Conservation (phyloP, 2,113 vertebrate species). For the Psilopogon haemacephalus region DNA sequence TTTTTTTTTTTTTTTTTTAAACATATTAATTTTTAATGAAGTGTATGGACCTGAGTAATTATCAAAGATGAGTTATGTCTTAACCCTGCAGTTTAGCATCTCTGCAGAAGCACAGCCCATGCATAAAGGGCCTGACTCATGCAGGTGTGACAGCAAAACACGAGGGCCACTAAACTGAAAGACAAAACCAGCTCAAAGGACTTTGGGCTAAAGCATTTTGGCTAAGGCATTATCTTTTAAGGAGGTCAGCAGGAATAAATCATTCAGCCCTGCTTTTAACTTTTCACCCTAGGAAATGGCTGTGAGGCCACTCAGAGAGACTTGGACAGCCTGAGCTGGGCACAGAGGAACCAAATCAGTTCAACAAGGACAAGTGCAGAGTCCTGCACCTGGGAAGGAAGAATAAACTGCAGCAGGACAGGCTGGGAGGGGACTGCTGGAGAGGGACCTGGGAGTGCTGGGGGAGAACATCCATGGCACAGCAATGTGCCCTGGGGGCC, state of each 20-base stretch:
- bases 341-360: too few species aligned
- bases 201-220: not conserved
- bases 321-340: too few species aligned
- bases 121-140: constrained; percentile 34
- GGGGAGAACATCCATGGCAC: too few species aligned
- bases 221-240: not conserved
- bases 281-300: too few species aligned
- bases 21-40: not conserved
- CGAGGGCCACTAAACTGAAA: constrained; percentile 13
- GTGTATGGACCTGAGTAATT: not conserved
- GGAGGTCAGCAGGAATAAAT: constrained; percentile 40
- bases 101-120: not conserved
- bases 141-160: not conserved
- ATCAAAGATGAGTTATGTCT: not conserved
- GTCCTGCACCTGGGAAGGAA: too few species aligned
- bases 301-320: too few species aligned
- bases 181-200: not conserved
- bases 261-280: constrained; percentile 29
- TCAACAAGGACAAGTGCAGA: too few species aligned
- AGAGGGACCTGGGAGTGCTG: too few species aligned
- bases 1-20: not conserved
- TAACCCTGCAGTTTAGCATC: not conserved
- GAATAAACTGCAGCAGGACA: too few species aligned
- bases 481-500: too few species aligned
- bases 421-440: too few species aligned